A percentile compares a stretch with the other conserved stretches of the same genome.
These are phyloP conservation scores for Galleria mellonella DNA, from an alignment of 1,140 invertebrate genomes.

Conservation along the genomic window DNA sequence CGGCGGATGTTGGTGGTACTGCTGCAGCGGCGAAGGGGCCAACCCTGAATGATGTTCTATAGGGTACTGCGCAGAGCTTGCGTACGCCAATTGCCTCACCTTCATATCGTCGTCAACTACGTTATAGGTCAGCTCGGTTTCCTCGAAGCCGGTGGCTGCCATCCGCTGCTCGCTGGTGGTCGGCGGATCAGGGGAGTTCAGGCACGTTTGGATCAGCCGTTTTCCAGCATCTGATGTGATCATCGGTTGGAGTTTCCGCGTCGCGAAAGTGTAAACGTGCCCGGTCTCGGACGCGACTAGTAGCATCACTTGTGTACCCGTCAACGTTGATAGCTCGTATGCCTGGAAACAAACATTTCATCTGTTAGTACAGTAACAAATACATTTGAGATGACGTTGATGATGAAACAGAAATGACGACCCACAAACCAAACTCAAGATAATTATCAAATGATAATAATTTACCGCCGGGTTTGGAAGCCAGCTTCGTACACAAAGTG, in stretches of 20 bases:
- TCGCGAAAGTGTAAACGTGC: constrained; percentile 99
- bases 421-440: too few species aligned
- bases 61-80: constrained; percentile 80
- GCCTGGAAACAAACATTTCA: constrained; percentile 80
- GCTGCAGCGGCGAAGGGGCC: constrained; percentile 75
- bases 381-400: too few species aligned
- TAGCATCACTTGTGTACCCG: constrained; percentile 99
- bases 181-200: constrained; percentile 97
- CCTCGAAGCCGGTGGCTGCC: constrained; percentile 98
- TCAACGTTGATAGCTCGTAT: constrained; percentile 98
- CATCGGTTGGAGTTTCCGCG: constrained; percentile 99
- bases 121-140: constrained; percentile 98
- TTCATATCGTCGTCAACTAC: constrained; percentile 95
- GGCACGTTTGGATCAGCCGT: constrained; percentile 97
- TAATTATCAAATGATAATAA: too few species aligned
- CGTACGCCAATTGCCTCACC: constrained; percentile 95
- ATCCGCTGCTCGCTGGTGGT: constrained; percentile 92
- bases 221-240: constrained; percentile 99
- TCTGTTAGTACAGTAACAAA: too few species aligned
- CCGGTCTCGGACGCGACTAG: constrained; percentile 97
- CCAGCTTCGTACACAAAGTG: too few species aligned
- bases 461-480: too few species aligned
- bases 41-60: constrained; percentile 76
- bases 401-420: too few species aligned
- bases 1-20: constrained; percentile 73